phyloP scores from a whole-genome alignment of 2,888 invertebrate genomes.

The Agonum fuliginosum region DNA sequence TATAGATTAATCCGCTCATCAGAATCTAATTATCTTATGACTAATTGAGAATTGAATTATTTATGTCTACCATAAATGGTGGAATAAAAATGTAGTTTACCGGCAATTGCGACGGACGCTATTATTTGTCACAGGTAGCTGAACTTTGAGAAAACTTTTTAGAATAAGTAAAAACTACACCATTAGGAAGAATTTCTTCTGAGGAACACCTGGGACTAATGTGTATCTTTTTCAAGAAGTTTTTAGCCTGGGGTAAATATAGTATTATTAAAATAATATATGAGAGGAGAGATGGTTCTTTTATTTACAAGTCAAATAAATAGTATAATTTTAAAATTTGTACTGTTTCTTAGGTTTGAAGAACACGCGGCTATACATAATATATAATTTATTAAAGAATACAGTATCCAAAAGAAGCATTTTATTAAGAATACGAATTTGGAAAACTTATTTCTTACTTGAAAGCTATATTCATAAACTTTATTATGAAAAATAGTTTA shows the following conservation, averaged over 20 bases:
- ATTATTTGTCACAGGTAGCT: constrained; percentile 30
- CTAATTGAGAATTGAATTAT: not conserved
- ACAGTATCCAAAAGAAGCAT: no score
- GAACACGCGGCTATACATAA: no score
- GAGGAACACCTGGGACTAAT: constrained; percentile 1
- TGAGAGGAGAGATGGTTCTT: no score
- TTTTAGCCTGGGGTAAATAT: not conserved
- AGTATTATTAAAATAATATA: not conserved
- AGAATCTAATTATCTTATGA: constrained; percentile 9
- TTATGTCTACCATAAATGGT: not conserved
- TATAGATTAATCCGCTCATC: constrained; percentile 10
- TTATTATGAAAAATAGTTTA: no score
- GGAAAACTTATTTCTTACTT: no score
- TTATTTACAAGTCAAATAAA: no score
- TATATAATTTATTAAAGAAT: no score
- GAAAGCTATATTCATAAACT: no score
- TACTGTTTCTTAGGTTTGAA: no score
- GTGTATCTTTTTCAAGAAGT: not conserved
- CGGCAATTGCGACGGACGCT: constrained; percentile 19
- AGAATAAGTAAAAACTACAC: constrained; percentile 2
- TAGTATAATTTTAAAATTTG: no score
- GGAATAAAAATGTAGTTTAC: not conserved
- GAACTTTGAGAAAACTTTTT: constrained; percentile 9
- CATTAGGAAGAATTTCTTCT: constrained; percentile 11
- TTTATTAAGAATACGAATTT: no score